phyloP scores from a whole-genome alignment of 1,140 invertebrate species.

The Plodia interpunctella region DNA sequence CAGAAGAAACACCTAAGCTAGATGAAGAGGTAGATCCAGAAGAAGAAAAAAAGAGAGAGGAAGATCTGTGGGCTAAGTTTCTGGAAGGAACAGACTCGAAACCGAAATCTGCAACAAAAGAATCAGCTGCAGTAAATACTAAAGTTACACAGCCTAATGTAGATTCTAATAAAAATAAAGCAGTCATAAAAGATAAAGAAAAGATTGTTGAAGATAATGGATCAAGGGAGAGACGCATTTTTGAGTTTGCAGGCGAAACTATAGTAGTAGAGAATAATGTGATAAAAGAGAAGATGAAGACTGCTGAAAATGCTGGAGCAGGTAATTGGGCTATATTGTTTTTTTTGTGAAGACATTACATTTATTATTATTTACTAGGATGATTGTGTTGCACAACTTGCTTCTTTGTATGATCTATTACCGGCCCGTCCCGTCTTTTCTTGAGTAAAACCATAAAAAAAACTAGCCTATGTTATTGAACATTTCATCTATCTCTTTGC shows the following conservation, averaged over 20 bases:
- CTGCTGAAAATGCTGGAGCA: conserved; percentile 35
- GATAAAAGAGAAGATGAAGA: conserved; percentile 65
- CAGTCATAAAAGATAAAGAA: conserved; percentile 18
- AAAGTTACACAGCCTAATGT: conserved; percentile 9
- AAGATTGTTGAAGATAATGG: conserved; percentile 40
- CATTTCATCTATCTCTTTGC: too few relatives aligned
- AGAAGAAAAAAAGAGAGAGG: conserved; percentile 82
- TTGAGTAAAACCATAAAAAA: too few relatives aligned
- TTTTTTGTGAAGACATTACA: neutral
- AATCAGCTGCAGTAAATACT: conserved; percentile 19
- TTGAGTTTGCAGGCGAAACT: conserved; percentile 72
- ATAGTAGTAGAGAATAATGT: conserved; percentile 71
- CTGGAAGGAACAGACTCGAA: conserved; percentile 82
- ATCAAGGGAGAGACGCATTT: conserved; percentile 58
- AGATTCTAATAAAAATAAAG: conserved; percentile 21
- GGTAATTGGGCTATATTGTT: conserved; percentile 30
- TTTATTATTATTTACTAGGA: too few relatives aligned
- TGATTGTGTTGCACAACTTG: too few relatives aligned
- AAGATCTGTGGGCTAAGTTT: conserved; percentile 86
- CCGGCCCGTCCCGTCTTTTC: too few relatives aligned
- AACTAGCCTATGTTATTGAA: too few relatives aligned
- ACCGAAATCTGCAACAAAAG: conserved; percentile 49
- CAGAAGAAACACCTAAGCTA: conserved; percentile 36
- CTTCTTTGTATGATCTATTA: too few relatives aligned
- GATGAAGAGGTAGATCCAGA: conserved; percentile 62